phyloP scores from a whole-genome alignment of 2,888 invertebrate species.

The Agrotis segetum region DNA sequence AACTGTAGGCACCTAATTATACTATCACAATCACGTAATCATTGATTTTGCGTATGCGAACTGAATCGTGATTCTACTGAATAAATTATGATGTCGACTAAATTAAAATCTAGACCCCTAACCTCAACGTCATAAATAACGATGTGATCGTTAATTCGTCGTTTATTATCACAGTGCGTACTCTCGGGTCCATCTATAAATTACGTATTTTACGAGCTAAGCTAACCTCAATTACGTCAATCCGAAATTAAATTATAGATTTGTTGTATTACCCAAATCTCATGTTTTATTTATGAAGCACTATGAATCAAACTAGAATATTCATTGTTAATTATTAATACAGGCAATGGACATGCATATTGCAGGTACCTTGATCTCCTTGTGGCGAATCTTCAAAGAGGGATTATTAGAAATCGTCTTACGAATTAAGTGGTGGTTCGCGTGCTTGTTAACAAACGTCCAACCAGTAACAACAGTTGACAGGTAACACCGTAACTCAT shows the following conservation, averaged over 20 bases:
- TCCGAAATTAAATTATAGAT: conserved; percentile 58
- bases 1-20: conserved; percentile 39
- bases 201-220: conserved; percentile 59
- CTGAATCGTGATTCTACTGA: conserved; percentile 25
- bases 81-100: conserved; percentile 44
- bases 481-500: conserved; percentile 39
- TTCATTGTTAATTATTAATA: conserved; percentile 32
- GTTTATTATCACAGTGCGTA: conserved; percentile 51
- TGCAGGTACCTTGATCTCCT: conserved; percentile 22
- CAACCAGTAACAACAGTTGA: conserved; percentile 16
- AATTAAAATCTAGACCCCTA: conserved; percentile 52
- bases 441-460: conserved; percentile 32
- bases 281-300: conserved; percentile 40
- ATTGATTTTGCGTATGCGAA: conserved; percentile 30
- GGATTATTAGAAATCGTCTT: conserved; percentile 17
- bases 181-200: conserved; percentile 58
- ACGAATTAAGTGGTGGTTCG: conserved; percentile 28
- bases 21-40: conserved; percentile 20
- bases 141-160: conserved; percentile 46
- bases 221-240: conserved; percentile 57
- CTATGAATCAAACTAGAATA: conserved; percentile 35
- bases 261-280: conserved; percentile 46
- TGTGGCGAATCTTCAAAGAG: neutral
- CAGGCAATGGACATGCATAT: conserved; percentile 8
- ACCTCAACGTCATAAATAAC: conserved; percentile 52